Evolutionary conservation across 2,113 vertebrate genomes (phyloP).

Genomic region (Ctenodactylus gundi): DNA sequence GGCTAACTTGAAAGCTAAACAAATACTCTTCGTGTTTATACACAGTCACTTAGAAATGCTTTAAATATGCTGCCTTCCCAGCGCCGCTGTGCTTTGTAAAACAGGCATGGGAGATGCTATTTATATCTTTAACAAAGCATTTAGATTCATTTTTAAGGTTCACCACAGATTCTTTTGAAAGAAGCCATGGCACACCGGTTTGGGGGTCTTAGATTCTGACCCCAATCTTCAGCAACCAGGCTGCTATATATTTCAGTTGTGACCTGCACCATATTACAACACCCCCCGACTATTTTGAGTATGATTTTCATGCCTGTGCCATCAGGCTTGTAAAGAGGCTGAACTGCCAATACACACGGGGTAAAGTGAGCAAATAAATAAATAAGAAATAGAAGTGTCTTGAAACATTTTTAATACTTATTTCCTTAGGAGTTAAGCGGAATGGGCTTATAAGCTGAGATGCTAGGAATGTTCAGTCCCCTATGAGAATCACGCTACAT

Average conservation of each 20-base stretch:
- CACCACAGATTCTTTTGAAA: constrained; percentile 30
- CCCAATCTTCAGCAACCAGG: not conserved
- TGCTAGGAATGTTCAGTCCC: not conserved
- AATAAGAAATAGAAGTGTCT: constrained; percentile 26
- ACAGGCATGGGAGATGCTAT: constrained; percentile 48
- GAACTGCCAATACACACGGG: not conserved
- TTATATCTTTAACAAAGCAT: constrained; percentile 74
- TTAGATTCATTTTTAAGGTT: constrained; percentile 75
- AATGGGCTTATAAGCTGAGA: not conserved
- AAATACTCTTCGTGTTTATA: constrained; percentile 56
- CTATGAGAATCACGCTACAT: not conserved
- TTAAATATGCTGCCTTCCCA: constrained; percentile 42
- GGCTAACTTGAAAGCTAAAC: constrained; percentile 44
- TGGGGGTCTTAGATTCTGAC: constrained; percentile 49
- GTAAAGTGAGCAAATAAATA: not conserved
- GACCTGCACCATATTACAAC: not conserved
- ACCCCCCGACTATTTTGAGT: constrained; percentile 31
- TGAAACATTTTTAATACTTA: not conserved
- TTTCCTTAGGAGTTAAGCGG: not conserved
- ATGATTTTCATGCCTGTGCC: not conserved
- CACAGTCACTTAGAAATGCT: constrained; percentile 49
- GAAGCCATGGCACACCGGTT: not conserved
- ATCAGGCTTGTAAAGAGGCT: not conserved
- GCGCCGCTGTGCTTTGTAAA: constrained; percentile 44
- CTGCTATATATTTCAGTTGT: constrained; percentile 58